phyloP scores from a whole-genome alignment of 2,113 vertebrate species.

The Pipa parva region DNA sequence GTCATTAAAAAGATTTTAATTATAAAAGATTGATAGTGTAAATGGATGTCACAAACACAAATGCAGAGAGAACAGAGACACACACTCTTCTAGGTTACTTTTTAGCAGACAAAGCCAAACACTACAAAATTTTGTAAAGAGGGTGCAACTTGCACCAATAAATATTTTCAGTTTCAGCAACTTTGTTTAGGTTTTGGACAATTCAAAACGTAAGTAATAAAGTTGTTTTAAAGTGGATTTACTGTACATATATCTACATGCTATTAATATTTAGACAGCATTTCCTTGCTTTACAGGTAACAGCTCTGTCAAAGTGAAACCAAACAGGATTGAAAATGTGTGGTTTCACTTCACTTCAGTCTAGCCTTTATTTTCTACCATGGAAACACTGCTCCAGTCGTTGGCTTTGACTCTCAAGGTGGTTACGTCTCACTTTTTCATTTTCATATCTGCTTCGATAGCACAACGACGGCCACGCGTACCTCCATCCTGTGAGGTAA shows the following conservation, averaged over 20 bases:
- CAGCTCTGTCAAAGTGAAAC: no score
- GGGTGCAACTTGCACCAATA: background rate
- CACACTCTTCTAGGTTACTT: background rate
- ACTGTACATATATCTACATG: conserved; percentile 33
- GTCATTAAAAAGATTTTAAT: no score
- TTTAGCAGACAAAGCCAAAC: background rate
- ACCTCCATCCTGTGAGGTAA: conserved; percentile 81
- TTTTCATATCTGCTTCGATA: conserved; percentile 98
- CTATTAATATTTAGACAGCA: conserved; percentile 6
- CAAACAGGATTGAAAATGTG: no score
- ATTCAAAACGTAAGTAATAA: background rate
- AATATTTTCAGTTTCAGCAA: background rate
- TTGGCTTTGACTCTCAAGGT: background rate
- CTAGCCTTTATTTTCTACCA: no score
- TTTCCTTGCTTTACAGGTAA: no score
- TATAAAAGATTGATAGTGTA: no score
- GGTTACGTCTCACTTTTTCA: conserved; percentile 84
- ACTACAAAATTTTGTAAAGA: background rate
- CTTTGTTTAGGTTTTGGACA: background rate
- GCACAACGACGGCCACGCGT: conserved; percentile 96
- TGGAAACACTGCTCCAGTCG: no score
- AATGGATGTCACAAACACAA: no score
- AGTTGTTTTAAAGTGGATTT: background rate
- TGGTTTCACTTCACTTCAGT: no score
- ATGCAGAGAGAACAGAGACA: no score